Conservation (phyloP, 23 tunicate species). For the Ascidia mentula region DNA sequence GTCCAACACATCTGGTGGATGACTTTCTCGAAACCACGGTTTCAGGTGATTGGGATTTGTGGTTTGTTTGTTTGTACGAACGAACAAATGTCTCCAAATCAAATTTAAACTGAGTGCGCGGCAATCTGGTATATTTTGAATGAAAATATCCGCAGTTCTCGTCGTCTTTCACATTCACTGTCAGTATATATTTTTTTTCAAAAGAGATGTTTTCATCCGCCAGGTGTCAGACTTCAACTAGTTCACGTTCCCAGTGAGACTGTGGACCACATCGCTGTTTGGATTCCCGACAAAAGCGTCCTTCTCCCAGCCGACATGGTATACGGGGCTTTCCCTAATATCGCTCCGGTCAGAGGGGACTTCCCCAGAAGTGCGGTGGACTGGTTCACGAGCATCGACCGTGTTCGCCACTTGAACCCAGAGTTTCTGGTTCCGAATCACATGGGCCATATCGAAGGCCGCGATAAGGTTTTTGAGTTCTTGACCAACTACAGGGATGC, state of each 20-base stretch:
- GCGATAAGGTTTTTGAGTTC: constrained; percentile 17
- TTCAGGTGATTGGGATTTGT: neutral
- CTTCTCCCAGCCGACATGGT: constrained; percentile 45
- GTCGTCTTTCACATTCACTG: too few species aligned
- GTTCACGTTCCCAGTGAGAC: constrained; percentile 75
- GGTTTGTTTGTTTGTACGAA: neutral
- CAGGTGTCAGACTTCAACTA: constrained; percentile 35
- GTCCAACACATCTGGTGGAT: neutral
- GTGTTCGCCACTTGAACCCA: constrained; percentile 16
- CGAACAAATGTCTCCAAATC: neutral
- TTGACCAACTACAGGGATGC: constrained; percentile 45
- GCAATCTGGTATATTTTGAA: too few species aligned
- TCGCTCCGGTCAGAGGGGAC: constrained; percentile 53
- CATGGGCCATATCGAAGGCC: constrained; percentile 22
- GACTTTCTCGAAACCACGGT: neutral
- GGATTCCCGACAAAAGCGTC: constrained; percentile 46
- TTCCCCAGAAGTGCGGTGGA: constrained; percentile 20
- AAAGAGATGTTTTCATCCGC: neutral
- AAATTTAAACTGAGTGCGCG: neutral
- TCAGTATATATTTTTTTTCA: too few species aligned
- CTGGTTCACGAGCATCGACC: constrained; percentile 45
- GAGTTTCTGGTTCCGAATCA: constrained; percentile 36
- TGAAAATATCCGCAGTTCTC: too few species aligned
- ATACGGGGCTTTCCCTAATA: constrained; percentile 56
- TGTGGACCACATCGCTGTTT: constrained; percentile 43